Evolutionary conservation across 2,888 invertebrate genomes (phyloP).

Genomic region (Tetranychus truncatus): DNA sequence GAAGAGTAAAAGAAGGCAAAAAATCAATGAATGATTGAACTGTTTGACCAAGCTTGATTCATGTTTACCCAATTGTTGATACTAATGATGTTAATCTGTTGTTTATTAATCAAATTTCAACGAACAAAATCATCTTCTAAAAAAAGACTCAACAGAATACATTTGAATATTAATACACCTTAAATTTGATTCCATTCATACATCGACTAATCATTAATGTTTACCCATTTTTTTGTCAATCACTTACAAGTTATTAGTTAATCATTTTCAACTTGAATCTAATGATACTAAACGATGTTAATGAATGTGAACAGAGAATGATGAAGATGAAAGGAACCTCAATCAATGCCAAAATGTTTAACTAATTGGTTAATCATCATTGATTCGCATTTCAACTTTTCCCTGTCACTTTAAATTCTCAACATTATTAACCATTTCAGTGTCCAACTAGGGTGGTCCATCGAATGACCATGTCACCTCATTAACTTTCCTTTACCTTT

Average conservation of each 20-base stretch:
- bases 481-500: too few relatives aligned
- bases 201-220: too few relatives aligned
- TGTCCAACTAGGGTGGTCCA: neutral
- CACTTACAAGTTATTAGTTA: too few relatives aligned
- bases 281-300: too few relatives aligned
- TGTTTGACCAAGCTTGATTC: neutral
- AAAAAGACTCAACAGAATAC: too few relatives aligned
- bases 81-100: neutral
- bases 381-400: neutral
- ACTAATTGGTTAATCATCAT: neutral
- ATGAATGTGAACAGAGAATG: too few relatives aligned
- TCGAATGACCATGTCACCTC: too few relatives aligned
- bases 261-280: too few relatives aligned
- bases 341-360: neutral
- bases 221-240: too few relatives aligned
- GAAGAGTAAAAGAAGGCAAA: too few relatives aligned
- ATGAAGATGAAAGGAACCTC: neutral
- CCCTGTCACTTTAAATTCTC: neutral
- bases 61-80: neutral
- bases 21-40: neutral
- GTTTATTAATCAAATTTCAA: neutral
- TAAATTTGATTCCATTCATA: too few relatives aligned
- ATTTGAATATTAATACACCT: too few relatives aligned
- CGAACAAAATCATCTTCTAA: neutral
- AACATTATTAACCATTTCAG: neutral